Base-by-base conservation (phyloP, 2,113 vertebrate genomes). In the Limanda limanda region DNA sequence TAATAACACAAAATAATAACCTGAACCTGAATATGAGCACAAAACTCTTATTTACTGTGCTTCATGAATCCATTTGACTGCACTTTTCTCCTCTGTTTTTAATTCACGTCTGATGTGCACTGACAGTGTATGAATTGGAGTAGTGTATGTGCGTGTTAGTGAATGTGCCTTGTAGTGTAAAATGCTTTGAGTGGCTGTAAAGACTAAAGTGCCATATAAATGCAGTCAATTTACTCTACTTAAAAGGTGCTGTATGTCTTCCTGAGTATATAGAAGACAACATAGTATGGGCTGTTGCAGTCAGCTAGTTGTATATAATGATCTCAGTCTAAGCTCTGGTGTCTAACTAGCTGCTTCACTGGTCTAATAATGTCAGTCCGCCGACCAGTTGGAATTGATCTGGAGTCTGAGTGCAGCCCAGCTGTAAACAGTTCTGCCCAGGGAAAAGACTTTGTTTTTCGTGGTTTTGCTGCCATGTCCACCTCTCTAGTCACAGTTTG, bases 331-430 rank as follows among this genome's bases (percentile, higher is more conserved):
- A 77, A 82, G 79, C 85, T 80, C 81, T 77, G 51, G 70, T 81
- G 75, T 82, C 74, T 78, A 81, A 87, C 86, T 89, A 88, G 77
- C 77, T 87, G 90, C 90, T 91, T 88, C 86, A 86, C 81, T 87
- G 86, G 76, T 89, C 81, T 75, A 82, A 72, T 90, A 81, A 85
- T 87, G 81, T 82, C 84, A 79, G 82, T 79, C 77, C 56, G 74
- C 37, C 0, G 37, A 82, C 76, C 74, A 81, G 79, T 14, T 76
- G 51, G 57, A 23, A 86, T 92, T 71, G 70, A 91, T 88, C 62
- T 65, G 59, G 25, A 78, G 57, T 70, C 66, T 14, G 25, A 82
- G 65, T 67, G 66, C 13, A 81, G 76, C 62, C 62, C 76, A 66
- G 66, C 69, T 66, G 75, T 76, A 86, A 87, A 88, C 79, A 85